Evolutionary conservation across 2,797 vertebrate genomes (phyloP), one percentile per base, ranked within the genome.

Genomic region (Xerus rutilus): DNA sequence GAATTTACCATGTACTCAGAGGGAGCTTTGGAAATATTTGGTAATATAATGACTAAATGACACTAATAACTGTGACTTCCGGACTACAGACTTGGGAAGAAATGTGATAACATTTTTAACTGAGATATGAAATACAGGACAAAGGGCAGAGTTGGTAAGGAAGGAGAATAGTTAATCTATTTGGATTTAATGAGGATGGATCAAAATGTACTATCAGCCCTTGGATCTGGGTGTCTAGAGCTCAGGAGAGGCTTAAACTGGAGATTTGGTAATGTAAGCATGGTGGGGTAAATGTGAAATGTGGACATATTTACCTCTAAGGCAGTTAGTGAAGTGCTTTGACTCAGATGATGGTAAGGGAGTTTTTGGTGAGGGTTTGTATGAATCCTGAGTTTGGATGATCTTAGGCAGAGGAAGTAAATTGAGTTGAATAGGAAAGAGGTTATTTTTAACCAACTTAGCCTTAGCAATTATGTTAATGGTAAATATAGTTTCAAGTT

Each of bases 1-100:
- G n/a, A 94, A 91, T 94, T 89, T 90, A 78, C 54, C 7, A 17
- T n/a, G n/a, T 85, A 78, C n/a, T n/a, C 17, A 86, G 47, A 93
- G 88, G 25, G 69, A 89, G 5, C 78, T 85, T 92, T 91, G 74
- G 74, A 91, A 93, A 45, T 86, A 67, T n/a, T 93, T 96, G 81
- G 59, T 92, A n/a, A n/a, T n/a, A n/a, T n/a, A n/a, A n/a, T n/a
- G n/a, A n/a, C n/a, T n/a, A 30, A 74, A 28, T 4, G 28, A 30
- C 21, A 30, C 20, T 82, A 57, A 52, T 95, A 59, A 57, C 4
- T 9, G 14, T 92, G 54, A 84, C 69, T 69, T 21, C 30, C 12
- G 87, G 62, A 45, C 92, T 93, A 83, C 81, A 95, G 73, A 78
- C 18, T 64, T 64, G 69, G 77, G 43, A 92, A 81, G 43, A 93